Base-by-base conservation (phyloP, 2,888 invertebrate genomes). In the Mantis religiosa region DNA sequence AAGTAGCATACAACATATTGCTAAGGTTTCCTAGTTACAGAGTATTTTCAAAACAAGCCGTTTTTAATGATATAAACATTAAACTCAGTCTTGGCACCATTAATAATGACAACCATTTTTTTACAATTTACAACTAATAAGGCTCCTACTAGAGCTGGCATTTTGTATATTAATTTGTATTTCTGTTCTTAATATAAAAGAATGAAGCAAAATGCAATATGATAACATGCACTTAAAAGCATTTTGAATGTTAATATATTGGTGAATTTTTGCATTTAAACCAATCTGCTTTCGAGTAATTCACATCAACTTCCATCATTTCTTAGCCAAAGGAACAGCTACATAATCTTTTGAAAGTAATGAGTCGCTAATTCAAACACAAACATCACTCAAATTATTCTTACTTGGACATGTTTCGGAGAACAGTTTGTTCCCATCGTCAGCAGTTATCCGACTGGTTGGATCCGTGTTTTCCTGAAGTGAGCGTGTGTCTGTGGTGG, bases 41-140 rank as follows among this genome's bases (percentile, higher is more conserved):
- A 71, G 15, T 71, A 71, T 25, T 71, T 71, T 25, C 20, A 71
- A 71, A 71, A 71, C 54, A 71, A 15, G 54, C 7, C 3, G 34
- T 85, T 85, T 85, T 54, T 54, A 85, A n/a, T 41, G 25, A 34
- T 84, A 20, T 41, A 84, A 84, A 84, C 85, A 85, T n/a, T 28
- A 41, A 85, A 41, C 85, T 85, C 85, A 85, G 85, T 85, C 85
- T 85, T 85, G 85, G 85, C 85, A 85, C 85, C 47, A 85, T 85
- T 85, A 85, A 85, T 41, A 85, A 71, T 71, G 54, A 71, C 20
- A 71, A 71, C 20, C 15, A 0, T 20, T 20, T 71, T 71, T 20
- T 25, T 20, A 20, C 54, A 71, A 71, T 71, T 41, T 41, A 71
- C 54, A 20, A 20, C 15, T 7, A 71, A 54, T 20, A 15, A 34